Evolutionary conservation across 1,140 invertebrate species (phyloP).

Genomic region (Mylabris phalerata): DNA sequence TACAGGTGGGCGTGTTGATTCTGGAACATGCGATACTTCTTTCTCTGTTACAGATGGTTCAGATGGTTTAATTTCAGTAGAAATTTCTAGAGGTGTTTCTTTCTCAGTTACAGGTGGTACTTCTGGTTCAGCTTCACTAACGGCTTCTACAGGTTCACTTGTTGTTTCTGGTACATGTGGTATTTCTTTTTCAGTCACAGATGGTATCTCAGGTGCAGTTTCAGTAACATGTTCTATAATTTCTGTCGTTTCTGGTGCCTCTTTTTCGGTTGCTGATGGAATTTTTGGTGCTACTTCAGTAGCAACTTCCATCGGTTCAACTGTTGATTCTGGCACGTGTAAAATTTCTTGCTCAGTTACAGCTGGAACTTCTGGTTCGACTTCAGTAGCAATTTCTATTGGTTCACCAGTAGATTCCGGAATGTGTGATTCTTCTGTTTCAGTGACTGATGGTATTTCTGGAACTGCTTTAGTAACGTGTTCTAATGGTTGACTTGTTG

Average conservation of each 20-base stretch:
- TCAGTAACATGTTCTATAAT: neutral
- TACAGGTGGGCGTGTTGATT: neutral
- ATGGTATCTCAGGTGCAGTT: neutral
- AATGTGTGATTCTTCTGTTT: neutral
- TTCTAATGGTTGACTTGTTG: neutral
- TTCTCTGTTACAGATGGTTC: no score
- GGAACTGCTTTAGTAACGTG: neutral
- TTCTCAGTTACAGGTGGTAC: no score
- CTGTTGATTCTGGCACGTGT: neutral
- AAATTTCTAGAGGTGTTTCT: no score
- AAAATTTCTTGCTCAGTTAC: neutral
- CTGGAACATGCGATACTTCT: no score
- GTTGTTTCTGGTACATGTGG: conserved; percentile 5
- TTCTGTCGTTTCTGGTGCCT: neutral
- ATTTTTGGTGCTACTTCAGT: neutral
- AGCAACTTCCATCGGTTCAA: neutral
- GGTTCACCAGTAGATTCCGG: neutral
- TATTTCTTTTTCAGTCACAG: neutral
- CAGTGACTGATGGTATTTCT: neutral
- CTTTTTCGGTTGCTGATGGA: neutral
- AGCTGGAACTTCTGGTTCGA: neutral
- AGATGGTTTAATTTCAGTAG: neutral
- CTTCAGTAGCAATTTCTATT: neutral
- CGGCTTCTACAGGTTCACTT: conserved; percentile 2
- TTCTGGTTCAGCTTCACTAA: neutral